phyloP scores from a whole-genome alignment of 30 jellyfish, hydroid and myxozoan species.

The Aurelia aurita complex sp. Pacific region DNA sequence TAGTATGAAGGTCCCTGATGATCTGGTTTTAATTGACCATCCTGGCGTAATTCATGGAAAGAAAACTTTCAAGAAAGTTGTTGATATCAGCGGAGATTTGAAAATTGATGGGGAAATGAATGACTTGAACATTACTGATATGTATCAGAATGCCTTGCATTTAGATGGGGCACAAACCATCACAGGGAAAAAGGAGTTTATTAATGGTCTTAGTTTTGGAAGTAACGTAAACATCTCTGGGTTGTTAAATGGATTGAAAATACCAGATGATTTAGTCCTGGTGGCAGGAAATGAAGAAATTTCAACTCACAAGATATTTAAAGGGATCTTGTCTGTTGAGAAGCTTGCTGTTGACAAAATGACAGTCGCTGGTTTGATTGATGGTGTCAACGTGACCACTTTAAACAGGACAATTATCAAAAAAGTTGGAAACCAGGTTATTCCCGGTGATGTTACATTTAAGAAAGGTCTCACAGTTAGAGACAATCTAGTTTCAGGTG shows the following conservation, averaged over 20 bases:
- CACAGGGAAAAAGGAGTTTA: slow-evolving; percentile 44
- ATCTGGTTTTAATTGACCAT: slow-evolving; percentile 26
- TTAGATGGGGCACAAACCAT: slow-evolving; percentile 55
- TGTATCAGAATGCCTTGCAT: slow-evolving; percentile 62
- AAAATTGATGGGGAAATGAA: slow-evolving; percentile 28
- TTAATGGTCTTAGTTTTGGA: slow-evolving; percentile 1
- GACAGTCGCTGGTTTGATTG: slow-evolving; percentile 67
- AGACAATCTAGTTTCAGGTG: slow-evolving; percentile 57
- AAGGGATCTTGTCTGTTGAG: slow-evolving; percentile 11
- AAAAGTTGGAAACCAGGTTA: slow-evolving; percentile 65
- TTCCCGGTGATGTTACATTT: slow-evolving; percentile 67
- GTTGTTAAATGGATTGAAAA: slow-evolving; percentile 20
- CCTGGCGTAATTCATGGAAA: slow-evolving; percentile 64
- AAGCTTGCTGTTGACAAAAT: slow-evolving; percentile 39
- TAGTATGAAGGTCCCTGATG: slow-evolving; percentile 50
- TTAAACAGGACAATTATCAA: slow-evolving; percentile 64
- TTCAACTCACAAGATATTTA: slow-evolving; percentile 58
- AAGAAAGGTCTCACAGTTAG: slow-evolving; percentile 29
- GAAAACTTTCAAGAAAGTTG: slow-evolving; percentile 56
- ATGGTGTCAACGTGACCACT: slow-evolving; percentile 75
- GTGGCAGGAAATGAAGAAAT: slow-evolving; percentile 54
- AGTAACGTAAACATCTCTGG: slow-evolving; percentile 39
- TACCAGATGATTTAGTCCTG: slow-evolving; percentile 66
- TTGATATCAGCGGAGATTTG: slow-evolving; percentile 37
- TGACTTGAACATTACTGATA: slow-evolving; percentile 43